Evolutionary conservation across 2,888 invertebrate species (phyloP).

Genomic region (Eupithecia insigniata): DNA sequence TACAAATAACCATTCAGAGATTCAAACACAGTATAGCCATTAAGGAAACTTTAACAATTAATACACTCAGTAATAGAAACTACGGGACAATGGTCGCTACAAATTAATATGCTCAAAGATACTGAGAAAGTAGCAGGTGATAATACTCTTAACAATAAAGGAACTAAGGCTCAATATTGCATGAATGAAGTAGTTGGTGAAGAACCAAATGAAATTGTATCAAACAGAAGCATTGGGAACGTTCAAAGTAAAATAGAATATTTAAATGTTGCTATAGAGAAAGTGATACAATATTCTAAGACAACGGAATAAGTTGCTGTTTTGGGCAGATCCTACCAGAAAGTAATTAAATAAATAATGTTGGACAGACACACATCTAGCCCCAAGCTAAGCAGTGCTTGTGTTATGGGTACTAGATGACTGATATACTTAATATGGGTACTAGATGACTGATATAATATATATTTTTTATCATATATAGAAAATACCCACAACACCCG

Average conservation of each 20-base stretch:
- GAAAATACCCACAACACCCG: too few species aligned
- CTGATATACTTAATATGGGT: too few species aligned
- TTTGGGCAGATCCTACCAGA: too few species aligned
- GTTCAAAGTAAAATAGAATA: neutral
- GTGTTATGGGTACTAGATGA: too few species aligned
- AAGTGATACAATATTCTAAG: neutral
- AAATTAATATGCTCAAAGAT: constrained; percentile 79
- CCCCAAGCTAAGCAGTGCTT: too few species aligned
- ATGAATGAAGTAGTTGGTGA: neutral
- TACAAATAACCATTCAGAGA: constrained; percentile 71
- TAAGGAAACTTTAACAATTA: constrained; percentile 80
- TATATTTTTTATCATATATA: too few species aligned
- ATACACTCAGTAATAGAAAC: constrained; percentile 78
- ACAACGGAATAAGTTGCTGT: neutral
- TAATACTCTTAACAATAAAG: neutral
- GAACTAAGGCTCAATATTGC: neutral
- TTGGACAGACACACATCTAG: too few species aligned
- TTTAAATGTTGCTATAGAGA: neutral
- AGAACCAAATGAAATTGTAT: neutral
- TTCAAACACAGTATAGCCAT: constrained; percentile 73
- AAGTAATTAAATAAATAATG: too few species aligned
- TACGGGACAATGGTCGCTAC: constrained; percentile 73
- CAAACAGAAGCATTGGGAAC: neutral
- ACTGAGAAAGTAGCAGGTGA: constrained; percentile 47
- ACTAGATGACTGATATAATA: too few species aligned